Conservation (phyloP, 2,113 vertebrate species). For the Etia nguti region DNA sequence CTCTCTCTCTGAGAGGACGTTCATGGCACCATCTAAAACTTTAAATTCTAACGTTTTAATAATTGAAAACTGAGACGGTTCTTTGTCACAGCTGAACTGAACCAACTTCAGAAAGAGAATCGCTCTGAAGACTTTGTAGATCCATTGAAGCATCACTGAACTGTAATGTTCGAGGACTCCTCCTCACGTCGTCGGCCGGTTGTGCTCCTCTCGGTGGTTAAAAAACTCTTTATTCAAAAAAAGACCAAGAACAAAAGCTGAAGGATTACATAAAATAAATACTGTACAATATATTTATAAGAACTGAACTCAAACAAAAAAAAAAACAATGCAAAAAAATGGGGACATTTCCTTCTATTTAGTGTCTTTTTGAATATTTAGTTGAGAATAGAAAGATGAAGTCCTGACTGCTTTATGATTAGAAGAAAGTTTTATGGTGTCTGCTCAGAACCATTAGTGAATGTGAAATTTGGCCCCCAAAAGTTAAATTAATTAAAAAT, state of each 20-base stretch:
- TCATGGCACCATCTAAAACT: no score
- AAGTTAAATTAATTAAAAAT: neutral
- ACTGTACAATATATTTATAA: neutral
- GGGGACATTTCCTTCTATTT: neutral
- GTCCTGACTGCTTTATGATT: neutral
- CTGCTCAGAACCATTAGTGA: neutral
- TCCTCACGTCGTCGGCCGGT: no score
- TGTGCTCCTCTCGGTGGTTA: neutral
- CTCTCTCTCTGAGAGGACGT: no score
- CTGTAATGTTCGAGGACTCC: neutral
- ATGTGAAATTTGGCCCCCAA: neutral
- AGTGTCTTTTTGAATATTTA: neutral
- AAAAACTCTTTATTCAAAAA: no score
- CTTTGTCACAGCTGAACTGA: neutral
- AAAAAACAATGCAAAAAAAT: rapidly evolving
- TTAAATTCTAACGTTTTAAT: neutral
- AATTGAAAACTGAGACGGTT: neutral
- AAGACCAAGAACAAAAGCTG: neutral
- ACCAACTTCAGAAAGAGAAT: no score
- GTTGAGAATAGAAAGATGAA: neutral
- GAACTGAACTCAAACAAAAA: neutral
- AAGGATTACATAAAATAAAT: neutral
- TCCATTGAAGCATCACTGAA: no score
- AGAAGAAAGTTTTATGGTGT: no score
- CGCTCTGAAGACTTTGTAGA: no score